Percentiles rank a stretch among this genome's conserved stretches.
These are phyloP conservation scores for Drosophila leonis DNA, from an alignment of 2,888 invertebrate genomes.

Conservation along the genomic window DNA sequence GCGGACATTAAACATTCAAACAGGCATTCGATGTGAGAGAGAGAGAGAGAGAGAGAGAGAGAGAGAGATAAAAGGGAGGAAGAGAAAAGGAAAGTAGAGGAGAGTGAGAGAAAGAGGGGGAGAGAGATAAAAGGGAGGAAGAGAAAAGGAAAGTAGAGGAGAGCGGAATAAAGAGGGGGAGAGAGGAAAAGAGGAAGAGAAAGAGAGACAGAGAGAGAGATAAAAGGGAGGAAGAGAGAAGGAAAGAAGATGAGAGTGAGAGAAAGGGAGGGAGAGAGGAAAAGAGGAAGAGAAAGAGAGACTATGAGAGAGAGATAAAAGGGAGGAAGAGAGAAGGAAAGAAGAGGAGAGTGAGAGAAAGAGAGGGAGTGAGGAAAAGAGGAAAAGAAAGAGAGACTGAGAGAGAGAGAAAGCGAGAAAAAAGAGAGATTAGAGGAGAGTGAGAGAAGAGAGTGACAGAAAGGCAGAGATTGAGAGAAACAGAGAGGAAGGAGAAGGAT, in stretches of 20 bases:
- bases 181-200: too few species aligned
- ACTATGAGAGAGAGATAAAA: too few species aligned
- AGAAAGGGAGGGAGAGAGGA: neutral
- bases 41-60: neutral
- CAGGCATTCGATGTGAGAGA: neutral
- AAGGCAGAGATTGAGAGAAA: too few species aligned
- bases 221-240: neutral
- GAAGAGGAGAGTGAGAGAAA: neutral
- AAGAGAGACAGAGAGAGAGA: too few species aligned
- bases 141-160: too few species aligned
- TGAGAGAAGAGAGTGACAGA: too few species aligned
- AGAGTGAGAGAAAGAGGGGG: neutral
- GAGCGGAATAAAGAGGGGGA: too few species aligned
- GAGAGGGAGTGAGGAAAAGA: neutral
- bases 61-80: neutral
- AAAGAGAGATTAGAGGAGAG: too few species aligned
- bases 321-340: neutral
- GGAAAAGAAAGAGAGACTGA: neutral
- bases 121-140: neutral
- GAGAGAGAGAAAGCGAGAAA: too few species aligned
- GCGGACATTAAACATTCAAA: slow-evolving; percentile 53
- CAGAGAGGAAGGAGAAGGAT: too few species aligned
- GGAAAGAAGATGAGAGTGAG: neutral
- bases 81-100: neutral
- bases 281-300: too few species aligned